These are phyloP conservation scores for Papilio dardanus DNA, from an alignment of 1,140 invertebrate genomes.

Conservation along the genomic window DNA sequence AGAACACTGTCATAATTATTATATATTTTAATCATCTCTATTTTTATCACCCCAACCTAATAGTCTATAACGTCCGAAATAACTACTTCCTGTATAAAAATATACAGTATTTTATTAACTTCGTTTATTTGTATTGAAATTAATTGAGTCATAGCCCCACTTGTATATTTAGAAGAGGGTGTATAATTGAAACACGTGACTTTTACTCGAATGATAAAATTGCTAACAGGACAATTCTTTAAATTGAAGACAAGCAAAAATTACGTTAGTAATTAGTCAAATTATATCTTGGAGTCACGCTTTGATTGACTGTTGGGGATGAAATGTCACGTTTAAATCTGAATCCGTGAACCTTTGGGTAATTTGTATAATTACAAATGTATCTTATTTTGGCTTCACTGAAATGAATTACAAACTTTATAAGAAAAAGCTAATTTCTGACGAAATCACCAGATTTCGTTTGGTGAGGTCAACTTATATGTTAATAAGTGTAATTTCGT, in stretches of 20 bases:
- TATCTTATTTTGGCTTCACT: neutral
- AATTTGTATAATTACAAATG: neutral
- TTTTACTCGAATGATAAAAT: constrained; percentile 30
- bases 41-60: neutral
- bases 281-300: constrained; percentile 29
- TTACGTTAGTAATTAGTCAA: constrained; percentile 29
- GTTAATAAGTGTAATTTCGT: neutral
- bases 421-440: neutral
- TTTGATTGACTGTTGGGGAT: neutral
- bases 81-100: neutral
- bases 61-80: neutral
- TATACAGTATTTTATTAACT: neutral
- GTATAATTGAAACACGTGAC: constrained; percentile 32
- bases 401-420: neutral
- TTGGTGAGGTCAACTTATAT: neutral
- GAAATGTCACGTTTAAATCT: neutral
- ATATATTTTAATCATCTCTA: neutral
- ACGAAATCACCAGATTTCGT: neutral
- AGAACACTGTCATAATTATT: neutral
- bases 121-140: constrained; percentile 10
- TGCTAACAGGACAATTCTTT: constrained; percentile 30
- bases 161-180: constrained; percentile 25
- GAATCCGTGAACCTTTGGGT: neutral
- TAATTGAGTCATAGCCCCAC: constrained; percentile 24
- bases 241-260: constrained; percentile 15